Percentiles rank a stretch among this genome's conserved stretches.
Conservation (phyloP, 92 coral and sea anemone genomes). For the Palythoa grandiflora region DNA sequence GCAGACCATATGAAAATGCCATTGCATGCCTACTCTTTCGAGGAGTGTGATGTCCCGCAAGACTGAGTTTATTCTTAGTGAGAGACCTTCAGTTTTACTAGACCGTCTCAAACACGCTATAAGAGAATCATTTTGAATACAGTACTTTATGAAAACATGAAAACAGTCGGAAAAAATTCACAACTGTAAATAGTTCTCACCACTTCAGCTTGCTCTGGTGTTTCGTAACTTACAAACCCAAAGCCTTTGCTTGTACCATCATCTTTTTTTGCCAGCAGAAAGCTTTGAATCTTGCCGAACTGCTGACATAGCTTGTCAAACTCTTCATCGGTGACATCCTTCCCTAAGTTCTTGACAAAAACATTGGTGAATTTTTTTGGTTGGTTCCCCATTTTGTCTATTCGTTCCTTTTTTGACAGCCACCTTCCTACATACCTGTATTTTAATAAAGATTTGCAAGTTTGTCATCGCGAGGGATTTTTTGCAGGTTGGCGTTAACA, state of each 20-base stretch:
- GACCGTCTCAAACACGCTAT: no score
- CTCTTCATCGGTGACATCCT: constrained; percentile 66
- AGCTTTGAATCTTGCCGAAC: constrained; percentile 87
- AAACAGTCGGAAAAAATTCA: no score
- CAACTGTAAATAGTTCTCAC: constrained; percentile 25
- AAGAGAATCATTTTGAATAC: no score
- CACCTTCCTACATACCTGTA: constrained; percentile 87
- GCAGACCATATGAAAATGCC: no score
- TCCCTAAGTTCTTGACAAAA: constrained; percentile 63
- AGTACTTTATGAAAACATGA: no score
- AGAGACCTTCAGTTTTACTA: no score
- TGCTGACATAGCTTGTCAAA: constrained; percentile 69
- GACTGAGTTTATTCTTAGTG: no score
- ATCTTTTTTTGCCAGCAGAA: constrained; percentile 76
- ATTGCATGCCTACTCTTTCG: no score
- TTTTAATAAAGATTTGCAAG: background rate
- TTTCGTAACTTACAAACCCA: constrained; percentile 93
- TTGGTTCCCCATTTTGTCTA: constrained; percentile 88
- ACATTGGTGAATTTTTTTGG: constrained; percentile 98
- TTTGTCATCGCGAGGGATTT: no score
- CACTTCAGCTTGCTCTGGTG: constrained; percentile 93
- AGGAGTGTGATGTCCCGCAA: no score
- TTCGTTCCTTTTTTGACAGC: constrained; percentile 94
- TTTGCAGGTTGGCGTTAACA: no score
- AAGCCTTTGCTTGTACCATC: constrained; percentile 81